Base-by-base conservation (phyloP, 1,140 invertebrate species). In the Drosophila azteca region DNA sequence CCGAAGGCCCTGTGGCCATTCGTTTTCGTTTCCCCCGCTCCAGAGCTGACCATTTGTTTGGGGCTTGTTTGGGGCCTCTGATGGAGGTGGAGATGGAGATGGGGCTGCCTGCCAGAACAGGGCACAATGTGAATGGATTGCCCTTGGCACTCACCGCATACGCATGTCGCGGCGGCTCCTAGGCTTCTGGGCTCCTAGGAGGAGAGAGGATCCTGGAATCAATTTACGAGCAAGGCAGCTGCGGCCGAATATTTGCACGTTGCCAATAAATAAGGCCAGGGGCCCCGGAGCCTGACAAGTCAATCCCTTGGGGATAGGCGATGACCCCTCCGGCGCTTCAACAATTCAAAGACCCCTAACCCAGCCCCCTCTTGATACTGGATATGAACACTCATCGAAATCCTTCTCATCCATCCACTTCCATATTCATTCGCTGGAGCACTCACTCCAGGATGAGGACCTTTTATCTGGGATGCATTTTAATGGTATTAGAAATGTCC, bases 201-300 rank as follows among this genome's bases (percentile, higher is more conserved):
- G 24, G 13, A 2, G 46, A 49, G 20, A 24, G 44, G 49, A 39
- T 13, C 11, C 35, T 26, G 53, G 61, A 63, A 66, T 66, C 45
- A 66, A 66, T 50, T 50, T 66, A 50, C 31, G 53, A 53, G 53
- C 53, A 35, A 24, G 13, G 8, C 59, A 46, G 61, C 57, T 64
- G 58, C 15, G 61, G 60, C 59, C 62, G 63, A 50, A 64, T 65
- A 65, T 41, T 66, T 67, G 61, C 64, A 65, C 48, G 63, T 65
- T 65, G 60, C 35, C 63, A 66, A 66, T 51, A 64, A 66, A 65
- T 24, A 39, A 8, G 44, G 31, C 29, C 11, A 29, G n/a, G 11
- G 39, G 11, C 15, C 11, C 51, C 35, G 15, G 41, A 3, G 35
- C 35, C 35, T 39, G 35, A 39, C 9, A 39, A 39, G 6, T 6